Conservation (phyloP, 2,888 invertebrate genomes). For the Steinernema hermaphroditum region DNA sequence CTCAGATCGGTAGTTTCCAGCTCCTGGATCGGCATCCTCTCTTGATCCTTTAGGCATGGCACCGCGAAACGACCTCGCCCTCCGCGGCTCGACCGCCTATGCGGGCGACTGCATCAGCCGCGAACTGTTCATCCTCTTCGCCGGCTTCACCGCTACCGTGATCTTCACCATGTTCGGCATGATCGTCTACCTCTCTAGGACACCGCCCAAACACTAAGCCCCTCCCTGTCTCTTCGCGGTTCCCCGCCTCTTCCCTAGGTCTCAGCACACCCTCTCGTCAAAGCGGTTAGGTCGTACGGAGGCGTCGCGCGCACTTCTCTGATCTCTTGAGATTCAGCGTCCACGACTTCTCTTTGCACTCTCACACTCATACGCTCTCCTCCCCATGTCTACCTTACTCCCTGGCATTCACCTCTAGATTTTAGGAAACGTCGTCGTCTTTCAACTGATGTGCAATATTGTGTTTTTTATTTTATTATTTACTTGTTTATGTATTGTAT, state of each 20-base stretch:
- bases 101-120: slow-evolving; percentile 20
- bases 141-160: slow-evolving; percentile 25
- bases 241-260: background rate
- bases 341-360: slow-evolving; percentile 29
- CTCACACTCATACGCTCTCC: background rate
- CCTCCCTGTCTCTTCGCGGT: background rate
- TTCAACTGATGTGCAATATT: slow-evolving; percentile 23
- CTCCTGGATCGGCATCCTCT: background rate
- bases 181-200: slow-evolving; percentile 30
- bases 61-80: background rate
- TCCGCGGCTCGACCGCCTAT: background rate
- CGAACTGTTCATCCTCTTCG: slow-evolving; percentile 19
- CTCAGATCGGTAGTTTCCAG: slow-evolving; percentile 36
- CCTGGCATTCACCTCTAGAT: slow-evolving; percentile 4
- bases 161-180: slow-evolving; percentile 25
- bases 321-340: slow-evolving; percentile 31
- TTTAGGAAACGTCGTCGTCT: background rate
- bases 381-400: background rate
- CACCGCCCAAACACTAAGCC: background rate
- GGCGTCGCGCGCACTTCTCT: slow-evolving; percentile 26
- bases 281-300: slow-evolving; percentile 28
- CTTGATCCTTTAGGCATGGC: slow-evolving; percentile 23
- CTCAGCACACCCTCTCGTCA: slow-evolving; percentile 30
- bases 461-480: background rate
- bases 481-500: background rate